Evolutionary conservation across 1,140 invertebrate genomes (phyloP), one percentile per base, ranked within the genome.

Genomic region (Palaemon carinicauda): DNA sequence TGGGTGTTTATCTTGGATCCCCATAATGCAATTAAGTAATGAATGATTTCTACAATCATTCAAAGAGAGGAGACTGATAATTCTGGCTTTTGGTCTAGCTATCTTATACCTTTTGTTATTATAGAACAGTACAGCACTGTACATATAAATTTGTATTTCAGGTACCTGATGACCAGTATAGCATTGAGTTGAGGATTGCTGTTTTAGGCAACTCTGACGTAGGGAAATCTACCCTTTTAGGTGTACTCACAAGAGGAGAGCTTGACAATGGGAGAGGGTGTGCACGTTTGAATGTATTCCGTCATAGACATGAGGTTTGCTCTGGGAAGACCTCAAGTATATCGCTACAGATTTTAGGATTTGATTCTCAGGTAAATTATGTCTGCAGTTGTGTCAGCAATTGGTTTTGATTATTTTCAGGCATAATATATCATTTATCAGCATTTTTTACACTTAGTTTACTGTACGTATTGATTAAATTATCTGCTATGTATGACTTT

Each of bases 261-360:
- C 92, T 98, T 77, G 98, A 99, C 91, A 99, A 99, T 93, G 98
- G 98, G 0, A 92, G 97, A 88, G 98, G 98, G 19, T 94, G 96
- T 90, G 97, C 98, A 0, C 93, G 98, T 53, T 92, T 99, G 0
- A 99, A 99, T 92, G 96, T 99, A 94, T 97, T 99, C 91, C 92
- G 98, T 15, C 98, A 99, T 91, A 92, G 98, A 88, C 98, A 99
- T 92, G 98, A 99, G 92, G 97, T 99, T 89, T 96, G 97, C 91
- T 96, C 96, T 52, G 98, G 98, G 14, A 93, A 97, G 88, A 99
- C 98, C 0, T 98, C 97, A 1, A 98, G 97, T 17, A 98, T 99
- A 87, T 98, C 96, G 87, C 96, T 98, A 91, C 98, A 99, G 92
- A 97, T 99, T 87, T 94, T 99, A 21, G 98, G 98, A 7, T 99